phyloP scores from a whole-genome alignment of 2,113 vertebrate species.

The Paramisgurnus dabryanus region DNA sequence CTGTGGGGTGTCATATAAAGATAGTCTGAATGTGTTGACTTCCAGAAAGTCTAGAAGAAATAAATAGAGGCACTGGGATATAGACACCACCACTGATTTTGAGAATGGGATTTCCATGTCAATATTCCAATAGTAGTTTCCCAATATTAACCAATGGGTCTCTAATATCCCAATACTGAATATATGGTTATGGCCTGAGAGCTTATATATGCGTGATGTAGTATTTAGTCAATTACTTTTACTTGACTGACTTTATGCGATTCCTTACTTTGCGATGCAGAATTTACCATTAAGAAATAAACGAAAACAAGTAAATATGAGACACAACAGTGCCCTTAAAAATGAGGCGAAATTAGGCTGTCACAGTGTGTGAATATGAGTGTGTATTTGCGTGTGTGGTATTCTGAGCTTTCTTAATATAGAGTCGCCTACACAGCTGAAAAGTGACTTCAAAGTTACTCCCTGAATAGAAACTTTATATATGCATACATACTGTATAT shows the following conservation, averaged over 20 bases:
- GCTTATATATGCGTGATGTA: too few species aligned
- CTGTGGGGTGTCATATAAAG: conserved; percentile 1
- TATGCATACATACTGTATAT: background rate
- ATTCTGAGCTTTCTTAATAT: conserved; percentile 22
- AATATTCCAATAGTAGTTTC: background rate
- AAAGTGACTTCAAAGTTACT: conserved; percentile 4
- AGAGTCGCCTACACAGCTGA: conserved; percentile 32
- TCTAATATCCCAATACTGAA: too few species aligned
- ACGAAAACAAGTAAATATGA: background rate
- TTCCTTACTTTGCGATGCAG: background rate
- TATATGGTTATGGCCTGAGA: too few species aligned
- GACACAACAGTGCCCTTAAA: too few species aligned
- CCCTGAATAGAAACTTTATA: background rate
- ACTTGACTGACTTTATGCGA: background rate
- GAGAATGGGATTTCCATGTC: too few species aligned
- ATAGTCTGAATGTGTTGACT: background rate
- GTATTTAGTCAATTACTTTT: too few species aligned
- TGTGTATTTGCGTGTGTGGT: background rate
- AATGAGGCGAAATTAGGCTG: background rate
- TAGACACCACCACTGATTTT: background rate
- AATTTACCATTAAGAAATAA: background rate
- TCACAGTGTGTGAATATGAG: background rate
- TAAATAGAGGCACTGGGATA: background rate
- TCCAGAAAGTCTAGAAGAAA: background rate
- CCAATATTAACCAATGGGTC: too few species aligned